These are phyloP conservation scores for Pomacea maculata DNA, from an alignment of 1,140 invertebrate genomes.

Conservation along the genomic window DNA sequence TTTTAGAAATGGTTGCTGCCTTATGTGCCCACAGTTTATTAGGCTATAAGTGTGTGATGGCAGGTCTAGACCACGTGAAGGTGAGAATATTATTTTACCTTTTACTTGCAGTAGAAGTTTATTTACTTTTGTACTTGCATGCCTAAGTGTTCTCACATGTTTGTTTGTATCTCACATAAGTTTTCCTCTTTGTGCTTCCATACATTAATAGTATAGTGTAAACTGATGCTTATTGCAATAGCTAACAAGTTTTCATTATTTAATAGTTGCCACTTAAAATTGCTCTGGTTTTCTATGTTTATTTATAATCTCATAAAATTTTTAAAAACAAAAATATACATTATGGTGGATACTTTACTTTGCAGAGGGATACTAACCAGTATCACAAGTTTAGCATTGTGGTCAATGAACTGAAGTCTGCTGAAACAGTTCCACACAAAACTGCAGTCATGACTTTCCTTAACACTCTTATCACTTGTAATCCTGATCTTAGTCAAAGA, in stretches of 20 bases:
- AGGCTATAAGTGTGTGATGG: constrained; percentile 64
- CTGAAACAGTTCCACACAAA: constrained; percentile 84
- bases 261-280: too few species aligned
- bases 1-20: constrained; percentile 68
- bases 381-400: constrained; percentile 83
- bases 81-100: constrained; percentile 37
- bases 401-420: constrained; percentile 84
- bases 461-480: constrained; percentile 93
- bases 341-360: neutral
- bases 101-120: neutral
- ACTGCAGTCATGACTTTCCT: constrained; percentile 90
- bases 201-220: too few species aligned
- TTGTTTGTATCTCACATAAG: neutral
- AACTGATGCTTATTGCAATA: too few species aligned
- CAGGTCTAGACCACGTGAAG: constrained; percentile 64
- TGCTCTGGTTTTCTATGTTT: neutral
- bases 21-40: constrained; percentile 66
- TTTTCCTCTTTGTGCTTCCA: neutral
- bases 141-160: neutral
- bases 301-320: neutral
- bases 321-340: neutral
- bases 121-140: neutral
- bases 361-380: constrained; percentile 53
- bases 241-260: too few species aligned
- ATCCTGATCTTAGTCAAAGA: constrained; percentile 81